Conservation (phyloP, 2,113 vertebrate species). For the Elgaria multicarinata region DNA sequence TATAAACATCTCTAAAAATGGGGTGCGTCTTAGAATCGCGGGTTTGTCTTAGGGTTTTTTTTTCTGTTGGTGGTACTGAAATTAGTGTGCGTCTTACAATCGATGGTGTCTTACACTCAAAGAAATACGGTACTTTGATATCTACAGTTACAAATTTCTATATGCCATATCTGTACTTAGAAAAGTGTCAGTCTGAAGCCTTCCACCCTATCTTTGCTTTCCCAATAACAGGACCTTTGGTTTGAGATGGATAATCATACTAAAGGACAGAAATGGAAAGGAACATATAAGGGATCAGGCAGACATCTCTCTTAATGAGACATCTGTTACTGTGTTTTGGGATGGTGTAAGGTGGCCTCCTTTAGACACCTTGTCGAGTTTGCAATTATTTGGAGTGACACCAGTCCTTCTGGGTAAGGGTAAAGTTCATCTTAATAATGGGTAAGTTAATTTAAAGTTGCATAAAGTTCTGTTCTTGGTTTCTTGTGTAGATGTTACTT, state of each 20-base stretch:
- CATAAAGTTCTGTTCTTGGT: background rate
- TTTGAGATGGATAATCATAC: constrained; percentile 83
- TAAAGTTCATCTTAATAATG: constrained; percentile 39
- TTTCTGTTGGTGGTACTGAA: too few relatives aligned
- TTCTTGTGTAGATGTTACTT: background rate
- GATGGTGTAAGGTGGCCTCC: constrained; percentile 72
- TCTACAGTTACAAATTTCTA: background rate
- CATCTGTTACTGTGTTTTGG: constrained; percentile 83
- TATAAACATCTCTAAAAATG: too few relatives aligned
- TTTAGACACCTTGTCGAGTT: constrained; percentile 72
- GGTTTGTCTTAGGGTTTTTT: too few relatives aligned
- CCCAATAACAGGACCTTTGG: constrained; percentile 69
- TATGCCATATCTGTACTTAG: background rate
- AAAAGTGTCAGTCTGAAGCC: background rate
- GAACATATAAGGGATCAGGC: constrained; percentile 74
- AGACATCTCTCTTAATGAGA: constrained; percentile 76
- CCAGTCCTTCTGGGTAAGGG: constrained; percentile 73
- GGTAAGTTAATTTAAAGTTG: constrained; percentile 64
- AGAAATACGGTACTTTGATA: too few relatives aligned
- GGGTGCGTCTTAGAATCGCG: too few relatives aligned
- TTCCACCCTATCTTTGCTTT: background rate
- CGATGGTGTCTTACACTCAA: too few relatives aligned
- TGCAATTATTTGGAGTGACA: constrained; percentile 83
- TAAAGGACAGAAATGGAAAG: constrained; percentile 76
- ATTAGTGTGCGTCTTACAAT: too few relatives aligned